Base-by-base conservation (phyloP, 1,140 invertebrate species). In the Megalopta genalis region DNA sequence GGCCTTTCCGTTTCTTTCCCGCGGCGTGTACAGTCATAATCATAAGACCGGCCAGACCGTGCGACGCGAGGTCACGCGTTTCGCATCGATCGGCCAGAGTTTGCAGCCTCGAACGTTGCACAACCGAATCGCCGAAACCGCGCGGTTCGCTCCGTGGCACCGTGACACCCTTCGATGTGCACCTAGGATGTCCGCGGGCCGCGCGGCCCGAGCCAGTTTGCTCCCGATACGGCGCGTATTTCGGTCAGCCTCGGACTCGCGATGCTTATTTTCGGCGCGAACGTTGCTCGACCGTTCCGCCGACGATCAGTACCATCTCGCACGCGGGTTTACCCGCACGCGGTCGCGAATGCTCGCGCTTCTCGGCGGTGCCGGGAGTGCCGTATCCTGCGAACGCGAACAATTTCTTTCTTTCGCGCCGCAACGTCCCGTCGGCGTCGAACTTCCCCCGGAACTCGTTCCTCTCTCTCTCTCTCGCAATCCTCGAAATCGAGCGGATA, bases 1-100 rank as follows among this genome's bases (percentile, higher is more conserved):
- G 84, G 67, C 80, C 84, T 82, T 70, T 76, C 84, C 77, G 81
- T 83, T 86, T 80, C 81, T 83, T 82, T 80, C 77, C 79, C 71
- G 73, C 81, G 68, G 70, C 39, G 54, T 6, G 74, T 84, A 77
- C 86, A 86, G 87, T 90, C 82, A 86, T 87, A 89, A 88, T 86
- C 79, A 64, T 84, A 85, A 85, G 65, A 84, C 16, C 59, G 49
- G 23, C 52, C 80, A 52, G 64, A 27, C 54, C 59, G 66, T 37
- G 73, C 18, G 60, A 77, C 83, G 46, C 67, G 68, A 72, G 63
- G 25, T 70, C 83, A 65, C 75, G 37, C 57, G 62, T 76, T 62
- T 39, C 32, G 46, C 74, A 77, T 84, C 32, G 73, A 70, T 80
- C 71, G 60, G 3, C 25, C 14, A 54, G 49, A 32, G 16, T 37